Percentiles rank a stretch among this genome's conserved stretches.
Evolutionary conservation across 2,797 vertebrate genomes (phyloP).

Genomic region (Okamejei kenojei): DNA sequence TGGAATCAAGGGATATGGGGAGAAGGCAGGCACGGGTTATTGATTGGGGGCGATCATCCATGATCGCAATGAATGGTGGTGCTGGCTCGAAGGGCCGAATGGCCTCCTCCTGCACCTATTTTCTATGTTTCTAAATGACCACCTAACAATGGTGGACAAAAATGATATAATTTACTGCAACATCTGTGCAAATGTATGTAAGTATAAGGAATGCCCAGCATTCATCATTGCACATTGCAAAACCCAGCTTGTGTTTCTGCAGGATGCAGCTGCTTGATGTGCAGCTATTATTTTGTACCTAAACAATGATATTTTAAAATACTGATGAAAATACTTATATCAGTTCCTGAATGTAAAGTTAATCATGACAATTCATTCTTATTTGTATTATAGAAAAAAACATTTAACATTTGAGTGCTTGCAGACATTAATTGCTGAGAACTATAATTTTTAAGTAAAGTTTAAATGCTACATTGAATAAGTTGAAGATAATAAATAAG

Average conservation of each 20-base stretch:
- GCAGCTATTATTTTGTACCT: background rate
- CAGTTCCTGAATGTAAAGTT: background rate
- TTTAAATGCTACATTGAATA: background rate
- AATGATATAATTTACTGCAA: too few species aligned
- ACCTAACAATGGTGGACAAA: too few species aligned
- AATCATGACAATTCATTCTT: background rate
- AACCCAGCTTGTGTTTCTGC: background rate
- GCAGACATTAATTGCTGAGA: background rate
- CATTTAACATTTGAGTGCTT: background rate
- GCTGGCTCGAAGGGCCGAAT: too few species aligned
- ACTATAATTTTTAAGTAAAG: background rate
- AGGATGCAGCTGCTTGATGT: background rate
- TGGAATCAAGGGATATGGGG: too few species aligned
- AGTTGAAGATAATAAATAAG: constrained; percentile 3
- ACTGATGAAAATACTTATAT: background rate
- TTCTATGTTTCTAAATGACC: too few species aligned
- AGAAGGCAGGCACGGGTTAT: too few species aligned
- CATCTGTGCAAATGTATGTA: background rate
- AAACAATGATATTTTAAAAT: background rate
- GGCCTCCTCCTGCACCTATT: too few species aligned
- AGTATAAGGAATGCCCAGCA: background rate
- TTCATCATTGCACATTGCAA: background rate
- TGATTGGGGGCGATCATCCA: too few species aligned
- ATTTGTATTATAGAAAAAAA: background rate
- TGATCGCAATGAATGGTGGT: too few species aligned